Conservation (phyloP, 2,888 invertebrate genomes). For the Plebejus anna region DNA sequence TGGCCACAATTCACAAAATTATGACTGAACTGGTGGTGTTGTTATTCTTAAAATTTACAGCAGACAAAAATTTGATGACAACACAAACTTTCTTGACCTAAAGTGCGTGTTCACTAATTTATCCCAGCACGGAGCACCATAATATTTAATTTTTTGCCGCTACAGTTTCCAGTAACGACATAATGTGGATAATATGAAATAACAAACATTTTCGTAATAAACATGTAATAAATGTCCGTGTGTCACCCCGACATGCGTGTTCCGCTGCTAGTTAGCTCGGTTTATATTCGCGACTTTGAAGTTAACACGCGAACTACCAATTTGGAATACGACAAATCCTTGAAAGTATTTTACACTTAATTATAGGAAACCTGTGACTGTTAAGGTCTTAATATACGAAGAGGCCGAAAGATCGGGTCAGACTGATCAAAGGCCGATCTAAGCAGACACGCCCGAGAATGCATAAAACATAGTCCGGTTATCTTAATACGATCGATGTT, state of each 20-base stretch:
- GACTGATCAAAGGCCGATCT: background rate
- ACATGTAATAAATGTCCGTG: background rate
- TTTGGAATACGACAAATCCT: slow-evolving; percentile 16
- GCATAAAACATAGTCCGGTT: too few relatives aligned
- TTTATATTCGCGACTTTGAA: slow-evolving; percentile 2
- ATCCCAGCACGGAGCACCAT: too few relatives aligned
- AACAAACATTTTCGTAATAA: slow-evolving; percentile 4
- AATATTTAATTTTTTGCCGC: too few relatives aligned
- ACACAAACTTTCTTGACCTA: too few relatives aligned
- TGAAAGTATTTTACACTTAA: slow-evolving; percentile 15
- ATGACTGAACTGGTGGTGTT: too few relatives aligned
- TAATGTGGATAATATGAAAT: background rate
- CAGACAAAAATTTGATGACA: too few relatives aligned
- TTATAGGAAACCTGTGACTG: background rate
- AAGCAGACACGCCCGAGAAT: too few relatives aligned
- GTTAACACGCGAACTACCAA: background rate
- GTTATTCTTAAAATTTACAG: too few relatives aligned
- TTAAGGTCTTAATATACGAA: background rate
- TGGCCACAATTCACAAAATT: too few relatives aligned
- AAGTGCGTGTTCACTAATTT: too few relatives aligned
- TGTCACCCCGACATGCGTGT: background rate
- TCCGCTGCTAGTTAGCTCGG: background rate
- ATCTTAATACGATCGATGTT: too few relatives aligned
- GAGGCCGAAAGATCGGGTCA: background rate
- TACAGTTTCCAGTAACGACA: background rate